Base-by-base conservation (phyloP, 2,797 vertebrate genomes). In the Petrocephalus schoutedeni region DNA sequence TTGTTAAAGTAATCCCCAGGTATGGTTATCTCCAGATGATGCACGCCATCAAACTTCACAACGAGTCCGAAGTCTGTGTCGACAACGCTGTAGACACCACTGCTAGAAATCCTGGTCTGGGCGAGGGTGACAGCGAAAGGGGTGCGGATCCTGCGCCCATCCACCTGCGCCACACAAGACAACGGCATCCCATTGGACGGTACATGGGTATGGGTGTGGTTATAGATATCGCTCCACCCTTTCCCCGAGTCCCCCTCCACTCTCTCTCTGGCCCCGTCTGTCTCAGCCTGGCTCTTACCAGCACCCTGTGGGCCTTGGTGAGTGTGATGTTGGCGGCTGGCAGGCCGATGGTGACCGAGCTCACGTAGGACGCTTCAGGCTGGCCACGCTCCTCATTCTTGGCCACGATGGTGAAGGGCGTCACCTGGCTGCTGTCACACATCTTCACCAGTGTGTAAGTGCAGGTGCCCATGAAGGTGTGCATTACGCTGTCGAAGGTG, bases 21-120 rank as follows among this genome's bases (percentile, higher is more conserved):
- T 67, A 98, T 92, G 14, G 93, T 96, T 89, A 98, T 96, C 92
- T 97, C 95, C 89, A 98, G 90, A 87, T 97, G 94, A 86, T 98
- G 97, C 86, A 96, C 91, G 58, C 97, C 97, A 1, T 98, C 97
- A 85, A 96, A 98, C 93, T 97, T 97, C 87, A 98, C 96, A 90
- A 92, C 94, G 84, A 96, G 91, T 85, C 97, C 97, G 82, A 98
- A 98, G 92, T 94, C 94, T 2, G 96, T 97, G 92, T 96, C 95
- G 90, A 98, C 88, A 32, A 97, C 93, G 32, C 86, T 94, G 93
- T 96, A 97, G 58, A 93, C 91, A 51, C 97, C 97, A 21, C 97
- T 95, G 2, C 89, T 95, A 87, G 95, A 93, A 86, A 98, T 94
- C 59, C 94, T 92, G 12, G 96, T 87, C 0, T 95, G 94, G 0